Evolutionary conservation across 2,888 invertebrate species (phyloP).

Genomic region (Tenthredo notha): DNA sequence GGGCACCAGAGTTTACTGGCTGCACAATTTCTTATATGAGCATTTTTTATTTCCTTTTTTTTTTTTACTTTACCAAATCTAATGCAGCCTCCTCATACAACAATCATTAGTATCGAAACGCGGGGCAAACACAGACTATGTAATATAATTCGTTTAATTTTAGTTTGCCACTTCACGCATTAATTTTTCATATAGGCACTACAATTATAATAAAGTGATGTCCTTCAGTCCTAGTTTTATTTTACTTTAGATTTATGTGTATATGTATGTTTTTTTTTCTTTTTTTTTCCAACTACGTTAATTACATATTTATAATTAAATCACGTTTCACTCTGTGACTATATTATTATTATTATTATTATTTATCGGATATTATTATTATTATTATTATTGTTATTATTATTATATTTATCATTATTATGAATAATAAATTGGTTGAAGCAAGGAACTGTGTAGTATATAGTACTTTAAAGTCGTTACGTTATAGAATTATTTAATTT

Average conservation of each 20-base stretch:
- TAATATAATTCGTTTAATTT: slow-evolving; percentile 37
- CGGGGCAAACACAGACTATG: slow-evolving; percentile 44
- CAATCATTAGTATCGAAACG: slow-evolving; percentile 49
- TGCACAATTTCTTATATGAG: slow-evolving; percentile 66
- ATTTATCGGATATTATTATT: slow-evolving; percentile 51
- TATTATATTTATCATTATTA: slow-evolving; percentile 50
- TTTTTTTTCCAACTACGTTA: slow-evolving; percentile 55
- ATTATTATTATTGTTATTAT: slow-evolving; percentile 53
- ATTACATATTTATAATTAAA: slow-evolving; percentile 64
- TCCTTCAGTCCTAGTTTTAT: slow-evolving; percentile 73
- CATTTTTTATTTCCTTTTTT: slow-evolving; percentile 66
- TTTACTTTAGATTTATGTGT: neutral
- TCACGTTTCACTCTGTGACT: slow-evolving; percentile 70
- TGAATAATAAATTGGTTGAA: slow-evolving; percentile 72
- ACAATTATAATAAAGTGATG: slow-evolving; percentile 67
- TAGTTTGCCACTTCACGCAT: slow-evolving; percentile 38
- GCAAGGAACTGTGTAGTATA: slow-evolving; percentile 72
- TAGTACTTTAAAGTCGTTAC: slow-evolving; percentile 52
- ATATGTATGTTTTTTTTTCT: slow-evolving; percentile 30
- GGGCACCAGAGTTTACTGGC: slow-evolving; percentile 62
- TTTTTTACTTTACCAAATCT: slow-evolving; percentile 58
- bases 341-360: slow-evolving; percentile 37
- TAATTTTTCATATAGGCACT: slow-evolving; percentile 65
- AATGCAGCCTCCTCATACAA: slow-evolving; percentile 36
- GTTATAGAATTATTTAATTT: slow-evolving; percentile 47